Evolutionary conservation across 2,113 vertebrate species (phyloP), one percentile per base, ranked within the genome.

Genomic region (Rhinogobius similis): DNA sequence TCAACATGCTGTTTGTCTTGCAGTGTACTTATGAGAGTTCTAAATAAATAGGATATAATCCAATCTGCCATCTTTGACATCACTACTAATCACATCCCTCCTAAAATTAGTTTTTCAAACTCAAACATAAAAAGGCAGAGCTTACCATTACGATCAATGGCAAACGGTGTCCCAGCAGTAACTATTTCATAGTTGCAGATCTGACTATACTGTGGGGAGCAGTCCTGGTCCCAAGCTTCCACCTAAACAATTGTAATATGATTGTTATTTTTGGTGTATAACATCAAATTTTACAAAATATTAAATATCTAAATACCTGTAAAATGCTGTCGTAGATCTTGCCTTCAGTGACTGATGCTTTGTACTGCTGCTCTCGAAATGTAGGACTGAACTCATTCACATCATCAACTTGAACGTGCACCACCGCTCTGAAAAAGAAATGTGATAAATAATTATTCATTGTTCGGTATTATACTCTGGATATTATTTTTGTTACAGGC

Each of bases 131-230:
- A 64, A 64, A 66, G 6, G 44, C 56, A 61, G 70, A 48, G 81
- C 95, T 95, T 69, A 99, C 98, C 98, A 0, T 98, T 98, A 85
- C 96, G 96, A 86, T 99, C 97, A 1, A 99, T 96, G 64, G 97
- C 96, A 74, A 98, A 99, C 58, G 97, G 98, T 5, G 96, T 95
- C 10, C 95, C 94, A 0, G 93, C 74, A 0, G 95, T 98, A 73
- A 97, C 92, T 1, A 99, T 97, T 82, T 97, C 96, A 2, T 98
- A 99, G 89, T 96, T 98, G 94, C 98, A 99, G 84, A 99, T 98
- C 88, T 99, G 97, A 89, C 96, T 99, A 75, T 95, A 99, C 81
- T 98, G 98, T 0, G 96, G 96, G 9, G 97, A 98, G 75, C 98
- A 99, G 88, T 99, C 97, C 62, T 96, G 95, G 0, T 99, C 98